phyloP scores from a whole-genome alignment of 2,113 vertebrate species.

The Piprites chloris region DNA sequence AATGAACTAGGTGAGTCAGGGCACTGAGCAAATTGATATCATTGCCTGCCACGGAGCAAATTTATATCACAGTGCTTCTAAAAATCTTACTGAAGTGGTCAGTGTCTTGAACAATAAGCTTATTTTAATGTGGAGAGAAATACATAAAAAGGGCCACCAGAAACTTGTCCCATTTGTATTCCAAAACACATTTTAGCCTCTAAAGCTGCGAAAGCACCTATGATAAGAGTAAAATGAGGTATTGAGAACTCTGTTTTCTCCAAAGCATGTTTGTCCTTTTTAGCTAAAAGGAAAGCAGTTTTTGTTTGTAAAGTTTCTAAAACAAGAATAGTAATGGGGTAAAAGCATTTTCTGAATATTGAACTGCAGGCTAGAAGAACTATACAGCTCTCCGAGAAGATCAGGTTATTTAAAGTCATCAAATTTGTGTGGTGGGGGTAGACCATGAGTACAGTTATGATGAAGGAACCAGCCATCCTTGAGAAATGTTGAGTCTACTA shows the following conservation, averaged over 20 bases:
- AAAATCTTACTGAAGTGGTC: neutral
- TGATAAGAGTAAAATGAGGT: neutral
- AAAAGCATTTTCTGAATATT: neutral
- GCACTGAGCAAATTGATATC: neutral
- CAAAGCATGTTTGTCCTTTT: constrained; percentile 17
- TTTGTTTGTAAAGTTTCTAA: constrained; percentile 31
- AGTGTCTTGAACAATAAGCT: neutral
- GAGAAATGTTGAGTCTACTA: neutral
- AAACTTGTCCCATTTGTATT: neutral
- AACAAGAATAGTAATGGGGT: neutral
- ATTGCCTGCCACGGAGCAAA: neutral
- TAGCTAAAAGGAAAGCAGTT: neutral
- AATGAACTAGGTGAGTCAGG: neutral
- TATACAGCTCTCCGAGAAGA: neutral
- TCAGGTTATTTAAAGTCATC: neutral
- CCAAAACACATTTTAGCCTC: neutral
- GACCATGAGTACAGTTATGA: neutral
- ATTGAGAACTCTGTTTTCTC: neutral
- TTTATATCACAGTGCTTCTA: neutral
- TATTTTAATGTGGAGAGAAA: neutral
- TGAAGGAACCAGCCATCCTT: neutral
- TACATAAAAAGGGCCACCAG: neutral
- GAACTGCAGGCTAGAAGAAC: neutral
- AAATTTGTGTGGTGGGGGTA: neutral
- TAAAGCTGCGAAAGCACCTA: neutral